Evolutionary conservation across 1,140 invertebrate species (phyloP).

Genomic region (Steinernema khuongi): DNA sequence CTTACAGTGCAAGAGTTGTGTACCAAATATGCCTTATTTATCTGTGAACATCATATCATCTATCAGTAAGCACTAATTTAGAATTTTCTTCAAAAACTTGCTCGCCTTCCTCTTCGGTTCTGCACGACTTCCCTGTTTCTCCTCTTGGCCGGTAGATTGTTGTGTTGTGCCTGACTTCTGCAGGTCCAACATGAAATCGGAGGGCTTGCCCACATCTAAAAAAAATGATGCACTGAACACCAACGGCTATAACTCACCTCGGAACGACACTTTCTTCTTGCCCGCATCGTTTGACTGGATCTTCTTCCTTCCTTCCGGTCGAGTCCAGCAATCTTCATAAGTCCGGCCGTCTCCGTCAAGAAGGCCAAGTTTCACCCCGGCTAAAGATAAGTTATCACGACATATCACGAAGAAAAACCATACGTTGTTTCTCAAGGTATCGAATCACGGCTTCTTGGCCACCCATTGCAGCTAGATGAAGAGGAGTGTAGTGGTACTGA

Average conservation of each 20-base stretch:
- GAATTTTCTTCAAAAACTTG: no score
- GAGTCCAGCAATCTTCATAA: not conserved
- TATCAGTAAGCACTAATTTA: no score
- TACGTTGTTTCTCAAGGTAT: slow-evolving; percentile 77
- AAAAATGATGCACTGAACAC: not conserved
- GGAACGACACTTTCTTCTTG: not conserved
- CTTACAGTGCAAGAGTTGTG: no score
- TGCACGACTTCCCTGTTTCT: no score
- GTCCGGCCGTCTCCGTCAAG: not conserved
- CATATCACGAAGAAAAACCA: slow-evolving; percentile 80
- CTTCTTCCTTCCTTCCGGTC: not conserved
- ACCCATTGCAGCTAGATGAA: slow-evolving; percentile 88
- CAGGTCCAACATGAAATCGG: not conserved
- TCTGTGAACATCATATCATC: no score
- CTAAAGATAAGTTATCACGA: not conserved
- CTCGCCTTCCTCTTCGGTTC: no score
- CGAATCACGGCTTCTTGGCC: slow-evolving; percentile 93
- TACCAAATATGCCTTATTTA: no score
- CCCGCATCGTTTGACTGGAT: not conserved
- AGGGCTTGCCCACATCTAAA: not conserved
- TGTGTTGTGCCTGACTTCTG: not conserved
- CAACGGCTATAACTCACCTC: not conserved
- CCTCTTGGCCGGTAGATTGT: no score
- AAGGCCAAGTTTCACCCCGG: not conserved
- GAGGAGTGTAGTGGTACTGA: slow-evolving; percentile 83